phyloP scores from a whole-genome alignment of 1,140 invertebrate species.

The Andricus grossulariae region DNA sequence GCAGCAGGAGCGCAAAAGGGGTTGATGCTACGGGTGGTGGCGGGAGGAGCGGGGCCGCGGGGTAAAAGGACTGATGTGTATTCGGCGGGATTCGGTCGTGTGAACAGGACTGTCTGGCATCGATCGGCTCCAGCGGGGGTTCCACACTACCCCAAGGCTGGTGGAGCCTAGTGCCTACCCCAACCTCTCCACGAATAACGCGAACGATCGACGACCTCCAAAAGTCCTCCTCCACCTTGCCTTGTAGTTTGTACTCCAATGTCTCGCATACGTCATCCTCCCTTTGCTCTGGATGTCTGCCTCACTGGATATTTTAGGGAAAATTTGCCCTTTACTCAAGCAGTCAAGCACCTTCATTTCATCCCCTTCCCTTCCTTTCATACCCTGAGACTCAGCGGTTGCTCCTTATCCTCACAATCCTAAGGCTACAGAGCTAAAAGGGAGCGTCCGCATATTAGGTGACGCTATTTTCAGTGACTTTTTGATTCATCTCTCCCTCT shows the following conservation, averaged over 20 bases:
- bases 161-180: constrained; percentile 67
- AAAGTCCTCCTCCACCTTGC: constrained; percentile 44
- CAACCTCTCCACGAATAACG: constrained; percentile 68
- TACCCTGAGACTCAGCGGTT: background rate
- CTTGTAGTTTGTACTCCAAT: constrained; percentile 35
- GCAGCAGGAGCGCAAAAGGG: constrained; percentile 30
- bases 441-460: too few species aligned
- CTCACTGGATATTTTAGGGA: constrained; percentile 39
- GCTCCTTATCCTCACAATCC: constrained; percentile 25
- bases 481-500: too few species aligned
- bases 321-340: constrained; percentile 10
- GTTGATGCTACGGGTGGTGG: background rate
- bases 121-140: constrained; percentile 63
- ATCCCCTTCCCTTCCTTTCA: constrained; percentile 36
- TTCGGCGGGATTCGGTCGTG: constrained; percentile 73
- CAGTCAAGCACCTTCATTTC: constrained; percentile 41
- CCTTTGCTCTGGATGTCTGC: constrained; percentile 39
- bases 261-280: constrained; percentile 53
- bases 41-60: constrained; percentile 39
- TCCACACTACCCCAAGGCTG: constrained; percentile 45
- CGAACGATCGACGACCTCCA: constrained; percentile 73
- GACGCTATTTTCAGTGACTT: too few species aligned
- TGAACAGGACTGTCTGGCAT: constrained; percentile 76
- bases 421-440: background rate
- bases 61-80: constrained; percentile 54